Percentiles rank a stretch among this genome's conserved stretches.
Conservation (phyloP, 2,797 vertebrate species). For the Uromys caudimaculatus region DNA sequence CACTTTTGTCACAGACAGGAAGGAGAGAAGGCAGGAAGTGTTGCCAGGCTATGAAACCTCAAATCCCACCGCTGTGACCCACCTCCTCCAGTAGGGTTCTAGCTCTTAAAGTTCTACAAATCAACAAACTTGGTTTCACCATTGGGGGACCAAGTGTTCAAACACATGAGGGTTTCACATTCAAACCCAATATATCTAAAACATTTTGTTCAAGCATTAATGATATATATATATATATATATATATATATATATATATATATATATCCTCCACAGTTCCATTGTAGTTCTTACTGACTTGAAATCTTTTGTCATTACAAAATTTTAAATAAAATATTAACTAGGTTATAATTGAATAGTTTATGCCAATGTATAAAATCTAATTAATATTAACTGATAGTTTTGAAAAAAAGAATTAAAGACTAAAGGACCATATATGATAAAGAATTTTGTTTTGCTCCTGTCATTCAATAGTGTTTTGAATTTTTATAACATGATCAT, state of each 20-base stretch:
- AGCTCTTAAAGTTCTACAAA: background rate
- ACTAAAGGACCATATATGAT: background rate
- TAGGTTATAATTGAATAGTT: background rate
- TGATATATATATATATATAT: background rate
- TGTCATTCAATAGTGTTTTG: conserved; percentile 21
- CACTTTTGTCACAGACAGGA: background rate
- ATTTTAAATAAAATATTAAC: conserved; percentile 51
- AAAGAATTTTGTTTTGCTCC: background rate
- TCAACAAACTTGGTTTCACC: background rate
- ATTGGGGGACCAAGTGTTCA: background rate
- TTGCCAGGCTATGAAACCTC: background rate
- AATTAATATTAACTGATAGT: background rate
- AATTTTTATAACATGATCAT: conserved; percentile 56
- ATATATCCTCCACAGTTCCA: background rate
- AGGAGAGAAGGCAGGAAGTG: background rate
- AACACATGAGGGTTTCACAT: background rate
- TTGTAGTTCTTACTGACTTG: background rate
- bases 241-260: background rate
- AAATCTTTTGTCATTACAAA: background rate
- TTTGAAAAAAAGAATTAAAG: conserved; percentile 12
- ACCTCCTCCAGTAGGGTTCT: background rate
- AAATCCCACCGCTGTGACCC: background rate
- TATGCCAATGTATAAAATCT: conserved; percentile 20
- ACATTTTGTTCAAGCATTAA: background rate
- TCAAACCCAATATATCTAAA: background rate